A percentile compares a stretch with the other conserved stretches of the same genome.
These are phyloP conservation scores for Gobius niger DNA, from an alignment of 2,113 vertebrate species.

Conservation along the genomic window DNA sequence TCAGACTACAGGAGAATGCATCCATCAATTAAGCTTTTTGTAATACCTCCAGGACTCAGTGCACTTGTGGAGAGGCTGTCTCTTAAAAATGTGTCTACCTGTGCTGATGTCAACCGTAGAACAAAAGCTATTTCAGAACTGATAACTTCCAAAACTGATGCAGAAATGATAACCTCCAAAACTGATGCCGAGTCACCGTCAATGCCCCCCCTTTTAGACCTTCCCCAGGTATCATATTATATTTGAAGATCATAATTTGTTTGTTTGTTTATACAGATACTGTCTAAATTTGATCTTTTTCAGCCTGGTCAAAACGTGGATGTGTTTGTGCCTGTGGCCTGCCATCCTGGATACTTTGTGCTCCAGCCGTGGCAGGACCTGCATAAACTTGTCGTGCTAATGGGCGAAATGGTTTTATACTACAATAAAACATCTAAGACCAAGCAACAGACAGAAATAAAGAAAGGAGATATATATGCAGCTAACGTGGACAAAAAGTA, in stretches of 20 bases:
- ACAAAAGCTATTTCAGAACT: conserved; percentile 24
- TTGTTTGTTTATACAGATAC: neutral
- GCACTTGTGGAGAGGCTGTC: conserved; percentile 23
- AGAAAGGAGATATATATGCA: conserved; percentile 86
- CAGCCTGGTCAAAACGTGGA: conserved; percentile 86
- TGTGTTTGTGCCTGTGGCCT: conserved; percentile 87
- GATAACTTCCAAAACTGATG: neutral
- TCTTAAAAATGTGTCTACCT: neutral
- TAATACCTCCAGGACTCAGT: conserved; percentile 18
- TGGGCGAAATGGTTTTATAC: conserved; percentile 93
- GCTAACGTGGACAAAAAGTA: conserved; percentile 91
- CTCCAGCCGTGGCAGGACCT: conserved; percentile 90
- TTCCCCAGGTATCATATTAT: conserved; percentile 72
- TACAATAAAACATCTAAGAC: conserved; percentile 81
- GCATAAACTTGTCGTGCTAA: conserved; percentile 87
- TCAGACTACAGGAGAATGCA: too few relatives aligned
- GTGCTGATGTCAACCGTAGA: neutral
- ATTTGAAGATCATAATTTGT: neutral
- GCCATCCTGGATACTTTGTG: conserved; percentile 92
- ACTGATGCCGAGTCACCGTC: neutral
- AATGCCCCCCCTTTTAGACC: conserved; percentile 77
- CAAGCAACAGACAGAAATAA: conserved; percentile 49
- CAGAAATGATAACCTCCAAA: neutral
- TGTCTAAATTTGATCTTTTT: neutral
- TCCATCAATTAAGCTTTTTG: neutral